Conservation (phyloP, 2,888 invertebrate species). For the Thysanoteuthis rhombus region DNA sequence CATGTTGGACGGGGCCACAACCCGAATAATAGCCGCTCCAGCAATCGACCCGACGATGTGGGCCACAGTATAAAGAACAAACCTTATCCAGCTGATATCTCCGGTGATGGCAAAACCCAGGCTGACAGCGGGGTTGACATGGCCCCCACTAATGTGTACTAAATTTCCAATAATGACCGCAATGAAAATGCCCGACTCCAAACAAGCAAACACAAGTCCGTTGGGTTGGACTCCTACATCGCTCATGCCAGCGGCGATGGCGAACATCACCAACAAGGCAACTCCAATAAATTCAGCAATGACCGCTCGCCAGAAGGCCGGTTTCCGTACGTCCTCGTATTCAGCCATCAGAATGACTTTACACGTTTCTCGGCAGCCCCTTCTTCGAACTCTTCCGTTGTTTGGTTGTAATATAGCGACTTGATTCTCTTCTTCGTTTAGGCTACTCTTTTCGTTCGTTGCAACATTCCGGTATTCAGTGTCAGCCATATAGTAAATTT, state of each 20-base stretch:
- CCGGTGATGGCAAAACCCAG: conserved; percentile 36
- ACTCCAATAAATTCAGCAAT: conserved; percentile 51
- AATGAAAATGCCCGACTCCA: conserved; percentile 50
- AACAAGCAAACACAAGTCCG: conserved; percentile 39
- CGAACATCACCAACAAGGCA: conserved; percentile 44
- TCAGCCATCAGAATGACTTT: conserved; percentile 38
- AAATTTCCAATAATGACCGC: conserved; percentile 45
- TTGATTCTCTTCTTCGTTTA: background rate
- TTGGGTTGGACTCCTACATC: conserved; percentile 26
- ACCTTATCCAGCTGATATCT: conserved; percentile 36
- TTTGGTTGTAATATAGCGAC: background rate
- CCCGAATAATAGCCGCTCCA: conserved; percentile 42
- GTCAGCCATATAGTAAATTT: background rate
- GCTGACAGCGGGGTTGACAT: conserved; percentile 53
- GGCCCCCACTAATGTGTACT: conserved; percentile 50
- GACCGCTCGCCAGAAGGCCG: conserved; percentile 48
- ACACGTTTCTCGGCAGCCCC: background rate
- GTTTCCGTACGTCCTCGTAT: conserved; percentile 45
- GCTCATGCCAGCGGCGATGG: conserved; percentile 42
- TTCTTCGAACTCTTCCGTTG: background rate
- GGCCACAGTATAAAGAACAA: conserved; percentile 43
- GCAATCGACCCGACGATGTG: conserved; percentile 47
- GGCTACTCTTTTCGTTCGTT: background rate
- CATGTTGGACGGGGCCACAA: conserved; percentile 41
- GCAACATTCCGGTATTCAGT: background rate